Base-by-base conservation (phyloP, 1,140 invertebrate species). In the Scaptomyza montana region DNA sequence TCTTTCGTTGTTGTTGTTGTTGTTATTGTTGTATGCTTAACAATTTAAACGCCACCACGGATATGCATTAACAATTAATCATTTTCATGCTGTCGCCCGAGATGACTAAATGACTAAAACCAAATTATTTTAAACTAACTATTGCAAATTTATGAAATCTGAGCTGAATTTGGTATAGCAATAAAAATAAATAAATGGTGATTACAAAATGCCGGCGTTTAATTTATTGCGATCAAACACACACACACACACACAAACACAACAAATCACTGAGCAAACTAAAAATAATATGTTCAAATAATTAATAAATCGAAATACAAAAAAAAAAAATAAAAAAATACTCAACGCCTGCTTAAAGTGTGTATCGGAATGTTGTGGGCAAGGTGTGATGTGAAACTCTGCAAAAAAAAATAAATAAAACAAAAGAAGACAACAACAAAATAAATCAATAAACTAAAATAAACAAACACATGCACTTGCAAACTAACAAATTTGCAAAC, bases 371-470 rank as follows among this genome's bases (percentile, higher is more conserved):
- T 72, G 54, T 71, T 76, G 55, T 68, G 66, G 61, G 61, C 43
- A 68, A 43, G 68, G 73, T 64, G 66, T 62, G 65, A 75, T 65
- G 74, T 61, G 46, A 28, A 73, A 51, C 47, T 66, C 51, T 59
- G 47, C 39, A 60, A 57, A 62, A n/a, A 6, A 55, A 46, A 61
- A 43, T 8, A 50, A 57, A 62, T 25, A 41, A 55, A 28, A 39
- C n/a, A n/a, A n/a, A n/a, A n/a, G n/a, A n/a, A n/a, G n/a, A n/a
- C n/a, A n/a, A n/a, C n/a, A n/a, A n/a, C n/a, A n/a, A 16, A 56
- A 45, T n/a, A 78, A 77, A 86, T 78, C 60, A 66, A 87, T 82
- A 81, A 87, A 78, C 76, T 66, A 64, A 87, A 78, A 75, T 78
- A 75, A 77, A 77, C 77, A 82, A 78, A 84, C 41, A 76, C 33